These are phyloP conservation scores for Rhabdomys pumilio DNA, from an alignment of 2,797 vertebrate genomes.

Conservation along the genomic window DNA sequence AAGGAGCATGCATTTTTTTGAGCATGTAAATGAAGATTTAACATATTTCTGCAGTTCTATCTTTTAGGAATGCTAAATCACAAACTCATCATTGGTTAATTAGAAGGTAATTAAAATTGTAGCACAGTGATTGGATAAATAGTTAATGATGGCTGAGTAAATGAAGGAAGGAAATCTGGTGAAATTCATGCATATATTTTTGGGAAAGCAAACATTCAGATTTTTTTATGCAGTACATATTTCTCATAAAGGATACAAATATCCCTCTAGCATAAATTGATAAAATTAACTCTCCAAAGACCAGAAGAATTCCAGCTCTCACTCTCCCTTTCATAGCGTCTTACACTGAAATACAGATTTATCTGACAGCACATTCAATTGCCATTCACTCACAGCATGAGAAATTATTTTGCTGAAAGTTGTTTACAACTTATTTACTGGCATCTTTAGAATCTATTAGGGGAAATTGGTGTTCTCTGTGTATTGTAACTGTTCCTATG, in stretches of 20 bases:
- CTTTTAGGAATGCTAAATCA: slow-evolving; percentile 75
- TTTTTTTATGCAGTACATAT: slow-evolving; percentile 46
- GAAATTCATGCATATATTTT: slow-evolving; percentile 71
- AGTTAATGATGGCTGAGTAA: slow-evolving; percentile 73
- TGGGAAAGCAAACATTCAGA: slow-evolving; percentile 68
- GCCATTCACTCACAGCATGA: slow-evolving; percentile 59
- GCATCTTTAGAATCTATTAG: slow-evolving; percentile 65
- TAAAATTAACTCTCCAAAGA: slow-evolving; percentile 70
- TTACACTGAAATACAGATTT: slow-evolving; percentile 66
- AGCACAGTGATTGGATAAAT: slow-evolving; percentile 77
- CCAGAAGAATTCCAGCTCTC: slow-evolving; percentile 27
- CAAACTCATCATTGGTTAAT: slow-evolving; percentile 79
- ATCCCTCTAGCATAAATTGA: slow-evolving; percentile 59
- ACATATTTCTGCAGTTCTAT: slow-evolving; percentile 67
- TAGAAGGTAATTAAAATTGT: slow-evolving; percentile 80
- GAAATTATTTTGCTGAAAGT: slow-evolving; percentile 75
- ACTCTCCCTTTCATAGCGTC: slow-evolving; percentile 33
- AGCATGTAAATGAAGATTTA: slow-evolving; percentile 70
- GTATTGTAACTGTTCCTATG: slow-evolving; percentile 68
- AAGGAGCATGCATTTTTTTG: slow-evolving; percentile 59
- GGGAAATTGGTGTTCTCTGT: slow-evolving; percentile 45
- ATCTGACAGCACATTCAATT: slow-evolving; percentile 66
- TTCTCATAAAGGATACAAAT: slow-evolving; percentile 59
- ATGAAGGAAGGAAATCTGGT: slow-evolving; percentile 71
- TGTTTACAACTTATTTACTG: slow-evolving; percentile 74